A percentile compares a stretch with the other conserved stretches of the same genome.
These are phyloP conservation scores for Drosophila nigrodunni DNA, from an alignment of 1,140 invertebrate species.

Conservation along the genomic window DNA sequence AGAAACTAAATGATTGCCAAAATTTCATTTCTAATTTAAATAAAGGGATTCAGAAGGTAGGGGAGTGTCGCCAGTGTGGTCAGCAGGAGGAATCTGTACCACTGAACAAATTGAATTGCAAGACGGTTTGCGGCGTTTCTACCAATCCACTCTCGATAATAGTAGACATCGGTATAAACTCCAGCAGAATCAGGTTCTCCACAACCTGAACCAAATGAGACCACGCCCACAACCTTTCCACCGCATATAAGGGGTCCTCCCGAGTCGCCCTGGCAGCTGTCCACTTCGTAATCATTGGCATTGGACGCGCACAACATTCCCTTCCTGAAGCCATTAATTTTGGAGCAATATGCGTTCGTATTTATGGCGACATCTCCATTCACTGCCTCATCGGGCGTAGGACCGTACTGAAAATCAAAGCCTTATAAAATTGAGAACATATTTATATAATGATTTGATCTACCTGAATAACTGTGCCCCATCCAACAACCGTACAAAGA, in stretches of 20 bases:
- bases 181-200: slow-evolving; percentile 89
- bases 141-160: slow-evolving; percentile 86
- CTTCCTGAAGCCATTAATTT: neutral
- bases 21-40: too few species aligned
- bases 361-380: slow-evolving; percentile 42
- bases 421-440: neutral
- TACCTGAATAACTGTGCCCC: slow-evolving; percentile 69
- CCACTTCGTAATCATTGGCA: slow-evolving; percentile 41
- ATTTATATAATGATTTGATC: neutral
- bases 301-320: slow-evolving; percentile 68
- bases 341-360: neutral
- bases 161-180: slow-evolving; percentile 89
- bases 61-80: neutral
- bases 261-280: slow-evolving; percentile 73
- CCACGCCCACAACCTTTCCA: slow-evolving; percentile 86
- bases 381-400: slow-evolving; percentile 44
- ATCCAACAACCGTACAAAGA: slow-evolving; percentile 60
- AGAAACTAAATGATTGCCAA: too few species aligned
- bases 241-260: slow-evolving; percentile 68
- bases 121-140: neutral
- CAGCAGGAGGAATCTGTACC: neutral
- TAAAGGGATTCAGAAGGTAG: neutral
- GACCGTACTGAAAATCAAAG: slow-evolving; percentile 24
- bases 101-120: neutral
- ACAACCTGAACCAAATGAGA: slow-evolving; percentile 89